Percentiles rank a stretch among this genome's conserved stretches.
Evolutionary conservation across 2,797 vertebrate genomes (phyloP).

Genomic region (Knipowitschia caucasica): DNA sequence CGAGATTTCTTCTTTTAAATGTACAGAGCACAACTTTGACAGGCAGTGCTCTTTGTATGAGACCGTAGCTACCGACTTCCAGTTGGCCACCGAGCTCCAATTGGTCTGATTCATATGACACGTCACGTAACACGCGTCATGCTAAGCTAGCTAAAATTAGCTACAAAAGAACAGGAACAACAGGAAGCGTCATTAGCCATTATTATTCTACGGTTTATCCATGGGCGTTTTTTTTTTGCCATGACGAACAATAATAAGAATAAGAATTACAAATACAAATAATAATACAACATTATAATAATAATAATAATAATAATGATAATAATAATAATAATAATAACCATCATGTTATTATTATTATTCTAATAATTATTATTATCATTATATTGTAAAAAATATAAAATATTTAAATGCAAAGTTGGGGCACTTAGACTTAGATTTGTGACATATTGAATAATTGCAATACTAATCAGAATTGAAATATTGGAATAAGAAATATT

Average conservation of each 20-base stretch:
- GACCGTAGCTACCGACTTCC: conserved; percentile 37
- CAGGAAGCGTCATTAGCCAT: neutral
- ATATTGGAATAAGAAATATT: neutral
- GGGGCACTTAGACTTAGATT: too few relatives aligned
- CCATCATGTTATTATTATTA: too few relatives aligned
- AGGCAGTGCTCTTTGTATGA: conserved; percentile 26
- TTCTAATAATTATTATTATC: too few relatives aligned
- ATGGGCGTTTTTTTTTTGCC: too few relatives aligned
- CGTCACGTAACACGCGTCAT: neutral
- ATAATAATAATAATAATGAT: too few relatives aligned
- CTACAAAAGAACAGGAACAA: conserved; percentile 14
- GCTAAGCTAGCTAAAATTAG: conserved; percentile 7
- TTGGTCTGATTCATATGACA: conserved; percentile 38
- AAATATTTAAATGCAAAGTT: too few relatives aligned
- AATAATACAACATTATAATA: too few relatives aligned
- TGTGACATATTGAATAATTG: neutral
- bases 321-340: too few relatives aligned
- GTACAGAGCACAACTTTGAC: conserved; percentile 19
- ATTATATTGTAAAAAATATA: too few relatives aligned
- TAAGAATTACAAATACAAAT: too few relatives aligned
- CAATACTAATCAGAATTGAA: neutral
- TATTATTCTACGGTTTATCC: too few relatives aligned
- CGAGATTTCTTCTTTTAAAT: neutral
- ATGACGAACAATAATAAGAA: too few relatives aligned
- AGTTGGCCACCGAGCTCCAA: conserved; percentile 29